Conservation (phyloP, 2,797 vertebrate species). For the Austrolebias charrua region DNA sequence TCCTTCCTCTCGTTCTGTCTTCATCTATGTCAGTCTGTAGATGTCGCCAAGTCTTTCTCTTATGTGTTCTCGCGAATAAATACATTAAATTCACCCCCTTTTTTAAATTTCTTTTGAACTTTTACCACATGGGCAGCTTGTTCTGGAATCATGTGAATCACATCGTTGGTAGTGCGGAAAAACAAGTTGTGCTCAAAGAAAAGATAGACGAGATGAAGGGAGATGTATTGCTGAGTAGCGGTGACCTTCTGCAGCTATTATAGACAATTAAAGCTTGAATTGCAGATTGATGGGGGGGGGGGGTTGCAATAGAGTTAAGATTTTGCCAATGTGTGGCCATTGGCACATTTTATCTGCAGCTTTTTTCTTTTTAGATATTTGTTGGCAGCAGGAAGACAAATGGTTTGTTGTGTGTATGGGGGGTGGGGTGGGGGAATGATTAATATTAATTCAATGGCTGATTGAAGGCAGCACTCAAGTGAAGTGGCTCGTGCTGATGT, state of each 20-base stretch:
- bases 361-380: slow-evolving; percentile 52
- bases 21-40: slow-evolving; percentile 4
- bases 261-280: slow-evolving; percentile 70
- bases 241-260: slow-evolving; percentile 75
- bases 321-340: slow-evolving; percentile 26
- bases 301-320: slow-evolving; percentile 30
- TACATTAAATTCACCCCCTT: slow-evolving; percentile 7
- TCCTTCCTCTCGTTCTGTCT: slow-evolving; percentile 37
- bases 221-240: slow-evolving; percentile 57
- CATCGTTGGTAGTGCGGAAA: background rate
- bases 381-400: slow-evolving; percentile 38
- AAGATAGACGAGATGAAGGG: slow-evolving; percentile 45
- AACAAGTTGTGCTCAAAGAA: slow-evolving; percentile 1
- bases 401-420: slow-evolving; percentile 52
- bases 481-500: slow-evolving; percentile 73
- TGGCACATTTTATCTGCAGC: background rate
- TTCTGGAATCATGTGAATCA: slow-evolving; percentile 15
- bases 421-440: slow-evolving; percentile 51
- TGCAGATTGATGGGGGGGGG: slow-evolving; percentile 42
- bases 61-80: background rate
- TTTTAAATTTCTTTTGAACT: slow-evolving; percentile 26
- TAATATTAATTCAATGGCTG: slow-evolving; percentile 78
- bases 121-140: slow-evolving; percentile 23
- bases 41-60: slow-evolving; percentile 17
- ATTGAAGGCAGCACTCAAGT: slow-evolving; percentile 75